Conservation (phyloP, 2,888 invertebrate genomes). For the Andrena camellia region DNA sequence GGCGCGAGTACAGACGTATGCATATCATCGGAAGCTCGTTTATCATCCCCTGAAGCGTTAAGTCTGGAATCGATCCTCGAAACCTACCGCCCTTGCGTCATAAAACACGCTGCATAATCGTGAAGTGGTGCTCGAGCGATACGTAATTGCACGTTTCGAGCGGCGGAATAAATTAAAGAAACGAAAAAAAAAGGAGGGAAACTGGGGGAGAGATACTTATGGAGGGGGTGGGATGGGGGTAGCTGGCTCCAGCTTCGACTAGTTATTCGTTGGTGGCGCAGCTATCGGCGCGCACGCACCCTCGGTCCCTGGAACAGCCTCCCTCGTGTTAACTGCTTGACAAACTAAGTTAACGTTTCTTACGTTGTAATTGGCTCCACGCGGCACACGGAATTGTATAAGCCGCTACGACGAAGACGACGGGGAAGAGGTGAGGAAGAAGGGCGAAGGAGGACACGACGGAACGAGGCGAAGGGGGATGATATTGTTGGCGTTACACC, state of each 20-base stretch:
- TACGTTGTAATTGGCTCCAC: slow-evolving; percentile 76
- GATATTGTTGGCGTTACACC: slow-evolving; percentile 62
- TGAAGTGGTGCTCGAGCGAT: slow-evolving; percentile 17
- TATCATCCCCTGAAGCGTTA: background rate
- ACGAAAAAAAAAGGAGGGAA: background rate
- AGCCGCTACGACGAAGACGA: slow-evolving; percentile 44
- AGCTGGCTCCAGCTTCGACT: slow-evolving; percentile 67
- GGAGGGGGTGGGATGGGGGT: background rate
- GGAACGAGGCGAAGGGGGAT: slow-evolving; percentile 7
- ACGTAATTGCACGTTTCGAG: background rate
- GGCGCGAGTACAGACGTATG: too few relatives aligned
- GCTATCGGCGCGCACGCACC: slow-evolving; percentile 60
- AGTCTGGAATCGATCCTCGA: background rate
- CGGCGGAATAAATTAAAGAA: background rate
- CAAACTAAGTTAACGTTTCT: slow-evolving; percentile 83
- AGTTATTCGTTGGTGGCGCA: slow-evolving; percentile 69
- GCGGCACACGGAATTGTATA: slow-evolving; percentile 71
- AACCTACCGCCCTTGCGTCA: background rate
- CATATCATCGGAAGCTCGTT: background rate
- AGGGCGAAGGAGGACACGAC: slow-evolving; percentile 8
- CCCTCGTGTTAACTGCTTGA: slow-evolving; percentile 79
- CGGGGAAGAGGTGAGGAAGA: background rate
- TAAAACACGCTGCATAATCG: slow-evolving; percentile 14
- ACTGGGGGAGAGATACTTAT: background rate
- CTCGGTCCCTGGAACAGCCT: slow-evolving; percentile 47